Conservation (phyloP, 2,888 invertebrate species). For the Pseudeuparius sepicola region DNA sequence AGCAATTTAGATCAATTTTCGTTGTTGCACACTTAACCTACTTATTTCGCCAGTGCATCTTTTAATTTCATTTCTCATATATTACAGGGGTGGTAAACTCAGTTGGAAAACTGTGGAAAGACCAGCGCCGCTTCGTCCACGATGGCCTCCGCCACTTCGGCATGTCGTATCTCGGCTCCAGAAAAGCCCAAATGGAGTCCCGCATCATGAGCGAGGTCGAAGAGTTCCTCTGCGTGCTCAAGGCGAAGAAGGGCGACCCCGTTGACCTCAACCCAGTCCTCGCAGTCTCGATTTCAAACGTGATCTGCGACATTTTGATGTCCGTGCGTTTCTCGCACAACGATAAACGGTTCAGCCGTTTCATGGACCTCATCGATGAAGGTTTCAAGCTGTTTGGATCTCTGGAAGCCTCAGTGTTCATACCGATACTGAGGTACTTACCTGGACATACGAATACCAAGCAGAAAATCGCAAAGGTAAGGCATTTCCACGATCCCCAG, state of each 20-base stretch:
- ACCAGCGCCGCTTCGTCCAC: slow-evolving; percentile 78
- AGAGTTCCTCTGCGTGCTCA: slow-evolving; percentile 57
- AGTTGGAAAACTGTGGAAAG: slow-evolving; percentile 83
- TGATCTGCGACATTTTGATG: slow-evolving; percentile 86
- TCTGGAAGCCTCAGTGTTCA: slow-evolving; percentile 72
- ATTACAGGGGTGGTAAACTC: slow-evolving; percentile 80
- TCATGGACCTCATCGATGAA: slow-evolving; percentile 82
- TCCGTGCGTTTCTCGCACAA: slow-evolving; percentile 72
- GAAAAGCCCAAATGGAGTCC: slow-evolving; percentile 72
- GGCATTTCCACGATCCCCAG: no score
- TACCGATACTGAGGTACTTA: slow-evolving; percentile 62
- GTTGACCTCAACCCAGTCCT: slow-evolving; percentile 66
- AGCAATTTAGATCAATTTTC: no score
- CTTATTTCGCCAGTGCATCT: background rate
- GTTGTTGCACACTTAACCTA: no score
- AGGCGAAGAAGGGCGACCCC: slow-evolving; percentile 53
- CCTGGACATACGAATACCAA: slow-evolving; percentile 44
- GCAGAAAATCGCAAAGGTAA: slow-evolving; percentile 46
- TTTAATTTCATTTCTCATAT: slow-evolving; percentile 11
- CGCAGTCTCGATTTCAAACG: slow-evolving; percentile 77
- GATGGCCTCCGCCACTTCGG: slow-evolving; percentile 77
- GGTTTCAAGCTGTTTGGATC: slow-evolving; percentile 82
- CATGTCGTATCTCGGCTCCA: slow-evolving; percentile 75
- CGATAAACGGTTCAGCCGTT: slow-evolving; percentile 65
- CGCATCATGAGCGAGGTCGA: slow-evolving; percentile 77